phyloP scores from a whole-genome alignment of 2,888 invertebrate species.

The Hypsopygia costalis region DNA sequence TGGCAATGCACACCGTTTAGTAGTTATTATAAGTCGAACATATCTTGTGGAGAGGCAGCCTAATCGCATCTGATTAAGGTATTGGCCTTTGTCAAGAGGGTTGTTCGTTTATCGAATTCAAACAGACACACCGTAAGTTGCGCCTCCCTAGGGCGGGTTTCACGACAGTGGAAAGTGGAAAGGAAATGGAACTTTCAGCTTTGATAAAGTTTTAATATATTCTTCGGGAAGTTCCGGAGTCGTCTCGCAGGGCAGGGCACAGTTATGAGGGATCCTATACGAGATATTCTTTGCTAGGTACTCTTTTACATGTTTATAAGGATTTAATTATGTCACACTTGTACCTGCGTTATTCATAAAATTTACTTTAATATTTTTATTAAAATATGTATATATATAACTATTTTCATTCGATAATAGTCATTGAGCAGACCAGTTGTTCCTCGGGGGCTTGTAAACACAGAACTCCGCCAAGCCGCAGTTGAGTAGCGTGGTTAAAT shows the following conservation, averaged over 20 bases:
- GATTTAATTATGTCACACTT: neutral
- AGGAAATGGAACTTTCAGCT: slow-evolving; percentile 72
- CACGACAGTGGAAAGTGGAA: slow-evolving; percentile 46
- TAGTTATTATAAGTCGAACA: too few species aligned
- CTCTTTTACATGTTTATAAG: slow-evolving; percentile 7
- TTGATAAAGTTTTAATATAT: slow-evolving; percentile 80
- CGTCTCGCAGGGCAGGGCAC: slow-evolving; percentile 45
- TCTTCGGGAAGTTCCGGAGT: slow-evolving; percentile 69
- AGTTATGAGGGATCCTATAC: slow-evolving; percentile 63
- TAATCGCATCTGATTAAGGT: slow-evolving; percentile 7
- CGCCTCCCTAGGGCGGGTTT: slow-evolving; percentile 15
- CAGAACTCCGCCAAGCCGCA: too few species aligned
- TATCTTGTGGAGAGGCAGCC: too few species aligned
- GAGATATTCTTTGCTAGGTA: slow-evolving; percentile 17
- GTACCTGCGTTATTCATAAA: too few species aligned
- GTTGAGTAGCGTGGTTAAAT: too few species aligned
- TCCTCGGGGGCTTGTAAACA: too few species aligned
- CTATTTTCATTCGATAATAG: too few species aligned
- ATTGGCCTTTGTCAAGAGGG: neutral
- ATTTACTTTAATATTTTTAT: too few species aligned
- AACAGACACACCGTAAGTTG: neutral
- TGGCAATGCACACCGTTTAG: too few species aligned
- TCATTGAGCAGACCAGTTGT: too few species aligned
- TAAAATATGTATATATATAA: too few species aligned
- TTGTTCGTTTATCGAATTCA: neutral